Evolutionary conservation across 2,113 vertebrate species (phyloP).

Genomic region (Tachysurus fulvidraco): DNA sequence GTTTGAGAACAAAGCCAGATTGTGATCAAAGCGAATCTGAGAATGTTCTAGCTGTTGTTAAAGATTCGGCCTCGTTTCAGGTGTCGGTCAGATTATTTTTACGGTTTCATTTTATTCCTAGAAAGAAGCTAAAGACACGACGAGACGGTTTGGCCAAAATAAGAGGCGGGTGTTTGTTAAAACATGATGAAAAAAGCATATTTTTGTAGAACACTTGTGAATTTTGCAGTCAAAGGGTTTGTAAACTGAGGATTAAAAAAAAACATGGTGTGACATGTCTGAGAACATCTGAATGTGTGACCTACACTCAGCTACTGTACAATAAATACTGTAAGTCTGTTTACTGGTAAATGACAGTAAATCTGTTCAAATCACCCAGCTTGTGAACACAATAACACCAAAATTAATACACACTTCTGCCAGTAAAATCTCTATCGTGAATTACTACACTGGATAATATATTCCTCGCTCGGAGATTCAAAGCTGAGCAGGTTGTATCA

Average conservation of each 20-base stretch:
- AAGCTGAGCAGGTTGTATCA: neutral
- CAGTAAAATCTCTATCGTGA: too few species aligned
- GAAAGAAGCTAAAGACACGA: neutral
- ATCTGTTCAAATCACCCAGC: neutral
- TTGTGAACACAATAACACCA: neutral
- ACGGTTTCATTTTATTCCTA: too few species aligned
- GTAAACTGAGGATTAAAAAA: neutral
- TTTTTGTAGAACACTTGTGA: neutral
- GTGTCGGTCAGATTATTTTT: too few species aligned
- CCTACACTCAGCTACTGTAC: neutral
- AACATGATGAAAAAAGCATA: neutral
- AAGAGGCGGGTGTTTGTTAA: neutral
- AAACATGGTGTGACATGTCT: neutral
- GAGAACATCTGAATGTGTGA: neutral
- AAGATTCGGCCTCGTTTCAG: neutral
- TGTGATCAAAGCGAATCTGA: neutral
- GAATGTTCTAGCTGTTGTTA: neutral
- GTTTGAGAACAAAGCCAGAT: neutral
- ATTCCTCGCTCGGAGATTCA: neutral
- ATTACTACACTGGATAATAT: too few species aligned
- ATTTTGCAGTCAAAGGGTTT: neutral
- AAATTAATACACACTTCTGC: constrained; percentile 25
- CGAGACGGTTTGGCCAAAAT: neutral
- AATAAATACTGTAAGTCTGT: neutral
- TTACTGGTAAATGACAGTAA: neutral